These are phyloP conservation scores for Parus major DNA, from an alignment of 2,113 vertebrate genomes.

Conservation along the genomic window DNA sequence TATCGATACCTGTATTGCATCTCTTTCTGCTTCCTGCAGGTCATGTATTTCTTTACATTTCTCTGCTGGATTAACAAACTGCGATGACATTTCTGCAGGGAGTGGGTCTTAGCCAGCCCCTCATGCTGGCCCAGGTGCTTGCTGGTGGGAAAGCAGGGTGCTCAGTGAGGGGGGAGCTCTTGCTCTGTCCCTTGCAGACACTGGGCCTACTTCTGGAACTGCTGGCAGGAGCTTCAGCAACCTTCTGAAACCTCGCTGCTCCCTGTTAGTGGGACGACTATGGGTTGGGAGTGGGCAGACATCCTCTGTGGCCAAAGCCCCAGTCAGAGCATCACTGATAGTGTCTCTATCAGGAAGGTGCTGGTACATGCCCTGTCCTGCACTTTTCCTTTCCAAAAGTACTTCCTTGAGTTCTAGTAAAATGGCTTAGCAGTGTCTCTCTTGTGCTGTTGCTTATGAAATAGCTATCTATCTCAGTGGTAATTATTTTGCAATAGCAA, in stretches of 20 bases:
- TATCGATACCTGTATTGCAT: fast-evolving
- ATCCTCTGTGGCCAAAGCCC: not conserved
- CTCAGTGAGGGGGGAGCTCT: fast-evolving
- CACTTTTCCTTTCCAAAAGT: not conserved
- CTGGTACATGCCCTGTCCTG: not conserved
- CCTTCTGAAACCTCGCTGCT: not conserved
- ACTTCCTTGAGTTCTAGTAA: not conserved
- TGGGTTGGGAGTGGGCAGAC: not conserved
- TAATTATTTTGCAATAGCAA: not conserved
- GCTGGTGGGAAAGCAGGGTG: not conserved
- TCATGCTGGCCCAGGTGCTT: fast-evolving
- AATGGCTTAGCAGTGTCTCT: not conserved
- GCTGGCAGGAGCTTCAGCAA: not conserved
- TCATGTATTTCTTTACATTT: not conserved
- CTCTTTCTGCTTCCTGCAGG: not conserved
- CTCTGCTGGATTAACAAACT: not conserved
- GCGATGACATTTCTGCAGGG: fast-evolving
- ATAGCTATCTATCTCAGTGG: not conserved
- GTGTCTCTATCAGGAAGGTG: not conserved
- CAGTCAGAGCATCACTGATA: not conserved
- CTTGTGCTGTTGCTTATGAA: not conserved
- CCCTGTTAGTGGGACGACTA: no score
- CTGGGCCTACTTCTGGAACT: not conserved
- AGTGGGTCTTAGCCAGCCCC: not conserved
- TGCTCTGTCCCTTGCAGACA: not conserved